Conservation (phyloP, 2,888 invertebrate species). For the Heliconius ethilla region DNA sequence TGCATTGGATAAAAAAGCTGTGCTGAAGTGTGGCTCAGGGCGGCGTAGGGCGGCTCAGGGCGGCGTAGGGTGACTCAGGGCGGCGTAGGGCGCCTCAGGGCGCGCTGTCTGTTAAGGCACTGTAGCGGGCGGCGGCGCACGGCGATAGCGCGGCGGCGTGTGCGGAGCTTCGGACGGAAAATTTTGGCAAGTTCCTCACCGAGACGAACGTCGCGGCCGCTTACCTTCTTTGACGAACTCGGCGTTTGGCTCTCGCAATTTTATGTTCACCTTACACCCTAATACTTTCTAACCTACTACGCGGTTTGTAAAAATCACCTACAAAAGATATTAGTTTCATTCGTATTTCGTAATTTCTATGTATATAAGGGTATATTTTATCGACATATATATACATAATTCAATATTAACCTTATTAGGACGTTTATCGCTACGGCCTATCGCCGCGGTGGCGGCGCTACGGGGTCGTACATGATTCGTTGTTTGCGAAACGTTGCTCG, state of each 20-base stretch:
- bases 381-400: constrained; percentile 75
- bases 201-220: constrained; percentile 58
- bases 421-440: constrained; percentile 75
- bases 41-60: constrained; percentile 38
- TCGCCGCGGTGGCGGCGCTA: constrained; percentile 69
- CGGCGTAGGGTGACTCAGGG: constrained; percentile 36
- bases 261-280: constrained; percentile 73
- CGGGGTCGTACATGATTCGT: constrained; percentile 81
- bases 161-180: constrained; percentile 79
- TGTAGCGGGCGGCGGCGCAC: constrained; percentile 61
- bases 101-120: constrained; percentile 60
- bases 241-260: constrained; percentile 73
- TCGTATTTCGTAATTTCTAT: constrained; percentile 79
- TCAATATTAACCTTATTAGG: constrained; percentile 70
- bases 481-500: constrained; percentile 82
- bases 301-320: constrained; percentile 82
- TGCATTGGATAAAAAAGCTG: constrained; percentile 1
- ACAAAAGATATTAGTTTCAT: constrained; percentile 83
- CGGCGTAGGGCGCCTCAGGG: constrained; percentile 40
- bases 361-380: constrained; percentile 81
- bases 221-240: constrained; percentile 62
- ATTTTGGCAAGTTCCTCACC: constrained; percentile 76
- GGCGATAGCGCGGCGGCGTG: constrained; percentile 58
- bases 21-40: too few relatives aligned
- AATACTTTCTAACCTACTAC: constrained; percentile 77